These are phyloP conservation scores for Ommatoiulus sabulosus DNA, from an alignment of 2,888 invertebrate genomes.

Conservation along the genomic window DNA sequence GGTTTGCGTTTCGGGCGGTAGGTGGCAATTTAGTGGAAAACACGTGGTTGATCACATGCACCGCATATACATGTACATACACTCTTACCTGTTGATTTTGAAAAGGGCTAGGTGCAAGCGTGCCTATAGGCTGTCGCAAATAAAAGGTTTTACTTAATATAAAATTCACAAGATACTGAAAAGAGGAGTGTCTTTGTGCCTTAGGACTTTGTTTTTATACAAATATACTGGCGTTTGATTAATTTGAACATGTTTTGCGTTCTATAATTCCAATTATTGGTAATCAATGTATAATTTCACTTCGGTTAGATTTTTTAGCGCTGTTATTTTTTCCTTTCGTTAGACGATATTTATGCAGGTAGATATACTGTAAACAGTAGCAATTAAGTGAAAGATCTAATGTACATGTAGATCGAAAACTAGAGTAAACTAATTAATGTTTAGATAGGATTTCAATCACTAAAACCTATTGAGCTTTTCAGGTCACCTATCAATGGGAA, in stretches of 20 bases:
- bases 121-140: not conserved
- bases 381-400: constrained; percentile 12
- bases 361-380: not conserved
- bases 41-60: too few relatives aligned
- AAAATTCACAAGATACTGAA: not conserved
- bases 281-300: not conserved
- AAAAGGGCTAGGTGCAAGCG: not conserved
- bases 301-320: not conserved
- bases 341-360: not conserved
- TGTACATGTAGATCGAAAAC: not conserved
- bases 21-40: too few relatives aligned
- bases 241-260: not conserved
- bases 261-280: not conserved
- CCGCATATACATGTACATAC: too few relatives aligned
- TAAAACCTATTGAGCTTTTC: constrained; percentile 5
- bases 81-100: too few relatives aligned
- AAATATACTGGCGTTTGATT: not conserved
- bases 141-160: not conserved
- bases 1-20: too few relatives aligned
- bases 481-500: not conserved
- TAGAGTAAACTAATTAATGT: constrained; percentile 29
- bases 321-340: not conserved
- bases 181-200: not conserved
- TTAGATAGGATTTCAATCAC: constrained; percentile 21
- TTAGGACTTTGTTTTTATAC: not conserved